Evolutionary conservation across 2,888 invertebrate species (phyloP), one percentile per base, ranked within the genome.

Genomic region (Glaucopsyche alexis): DNA sequence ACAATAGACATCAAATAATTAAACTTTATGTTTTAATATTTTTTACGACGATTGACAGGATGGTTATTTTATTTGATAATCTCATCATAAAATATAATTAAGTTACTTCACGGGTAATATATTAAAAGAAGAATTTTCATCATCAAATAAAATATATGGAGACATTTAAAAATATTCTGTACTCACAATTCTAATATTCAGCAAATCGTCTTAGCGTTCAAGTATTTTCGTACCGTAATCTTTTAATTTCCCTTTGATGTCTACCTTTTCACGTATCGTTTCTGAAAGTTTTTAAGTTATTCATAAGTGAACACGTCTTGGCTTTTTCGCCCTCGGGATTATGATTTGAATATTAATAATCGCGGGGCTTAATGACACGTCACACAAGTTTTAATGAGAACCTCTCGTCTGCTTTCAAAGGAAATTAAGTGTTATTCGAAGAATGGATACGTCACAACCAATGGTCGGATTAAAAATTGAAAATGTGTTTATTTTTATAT

Each of bases 311-410:
- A 88, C 86, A 86, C 87, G 88, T 85, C 86, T 87, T 85, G 83
- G 87, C 89, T 89, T 89, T 88, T 89, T 89, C 88, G 79, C 82
- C 85, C 83, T 86, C 81, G 75, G 82, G 86, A 87, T 89, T 87
- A 87, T 83, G 87, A 90, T 91, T 91, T 90, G 88, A 90, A 91
- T 91, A 88, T 89, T 90, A 89, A 91, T 92, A 90, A 89, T 89
- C 87, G 83, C 81, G 82, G 83, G 79, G 83, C 85, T 88, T 90
- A 92, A 92, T 91, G 91, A 91, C 85, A 90, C 88, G 90, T 89
- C 90, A 91, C 87, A 84, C 85, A 91, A 92, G 89, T 91, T 92
- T 89, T 88, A 92, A 92, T 90, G 91, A 90, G 91, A 87, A 81
- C 81, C 84, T 83, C 83, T 81, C 85, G 88, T 86, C 88, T 86